Evolutionary conservation across 2,797 vertebrate genomes (phyloP).

Genomic region (Brotogeris chrysoptera): DNA sequence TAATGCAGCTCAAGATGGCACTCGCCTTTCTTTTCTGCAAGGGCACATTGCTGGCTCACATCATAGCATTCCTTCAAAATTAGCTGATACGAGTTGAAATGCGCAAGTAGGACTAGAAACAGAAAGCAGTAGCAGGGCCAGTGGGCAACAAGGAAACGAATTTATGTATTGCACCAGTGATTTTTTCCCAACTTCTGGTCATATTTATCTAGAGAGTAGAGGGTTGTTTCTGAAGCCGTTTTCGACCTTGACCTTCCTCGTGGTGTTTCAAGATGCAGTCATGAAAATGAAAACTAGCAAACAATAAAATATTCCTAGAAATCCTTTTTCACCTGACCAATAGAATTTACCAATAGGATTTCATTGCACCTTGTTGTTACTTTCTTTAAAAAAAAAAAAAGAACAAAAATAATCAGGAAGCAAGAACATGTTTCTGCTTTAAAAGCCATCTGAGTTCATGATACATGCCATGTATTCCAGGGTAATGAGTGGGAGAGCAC

Average conservation of each 20-base stretch:
- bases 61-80: not conserved
- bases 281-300: not conserved
- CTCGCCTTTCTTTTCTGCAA: not conserved
- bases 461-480: not conserved
- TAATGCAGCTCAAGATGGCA: not conserved
- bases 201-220: not conserved
- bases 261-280: not conserved
- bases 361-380: not conserved
- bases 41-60: not conserved
- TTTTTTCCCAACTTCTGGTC: not conserved
- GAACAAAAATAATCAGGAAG: rapidly evolving
- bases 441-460: not conserved
- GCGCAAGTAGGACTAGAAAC: not conserved
- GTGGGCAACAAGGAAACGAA: not conserved
- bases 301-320: not conserved
- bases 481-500: not conserved
- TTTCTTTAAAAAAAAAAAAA: not conserved
- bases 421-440: not conserved
- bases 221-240: not conserved
- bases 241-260: not conserved
- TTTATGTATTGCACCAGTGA: not conserved
- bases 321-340: not conserved
- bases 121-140: not conserved
- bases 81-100: not conserved
- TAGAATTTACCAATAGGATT: not conserved